A percentile compares a stretch with the other conserved stretches of the same genome.
Conservation (phyloP, 2,797 vertebrate species). For the Muraenolepis orangiensis region DNA sequence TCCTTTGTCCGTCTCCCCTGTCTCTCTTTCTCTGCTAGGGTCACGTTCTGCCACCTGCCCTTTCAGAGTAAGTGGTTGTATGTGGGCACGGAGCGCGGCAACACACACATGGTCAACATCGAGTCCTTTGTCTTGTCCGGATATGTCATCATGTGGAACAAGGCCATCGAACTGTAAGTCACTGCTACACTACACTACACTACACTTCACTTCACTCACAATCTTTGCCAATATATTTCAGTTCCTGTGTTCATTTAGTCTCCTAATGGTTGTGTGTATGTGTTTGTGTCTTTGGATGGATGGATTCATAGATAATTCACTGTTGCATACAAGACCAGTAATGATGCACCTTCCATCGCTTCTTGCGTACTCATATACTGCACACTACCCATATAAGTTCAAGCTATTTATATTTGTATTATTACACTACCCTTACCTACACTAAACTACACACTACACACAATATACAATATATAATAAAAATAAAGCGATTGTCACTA, state of each 20-base stretch:
- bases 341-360: too few relatives aligned
- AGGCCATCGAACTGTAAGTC: conserved; percentile 96
- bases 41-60: conserved; percentile 96
- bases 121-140: conserved; percentile 97
- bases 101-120: conserved; percentile 98
- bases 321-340: not conserved
- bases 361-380: too few relatives aligned
- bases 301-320: not conserved
- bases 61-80: conserved; percentile 99
- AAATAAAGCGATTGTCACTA: too few relatives aligned
- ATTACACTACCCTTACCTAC: too few relatives aligned
- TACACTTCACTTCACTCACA: too few relatives aligned
- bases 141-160: conserved; percentile 99
- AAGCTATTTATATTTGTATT: too few relatives aligned
- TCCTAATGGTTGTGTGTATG: not conserved
- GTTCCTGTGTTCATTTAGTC: too few relatives aligned
- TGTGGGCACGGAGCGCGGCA: conserved; percentile 94
- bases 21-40: conserved; percentile 65
- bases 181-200: not conserved
- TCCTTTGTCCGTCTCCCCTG: too few relatives aligned
- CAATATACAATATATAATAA: too few relatives aligned
- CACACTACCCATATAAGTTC: too few relatives aligned
- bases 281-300: not conserved
- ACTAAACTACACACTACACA: too few relatives aligned
- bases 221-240: too few relatives aligned